A percentile compares a stretch with the other conserved stretches of the same genome.
Evolutionary conservation across 2,888 invertebrate species (phyloP).

Genomic region (Morinoia aosen): DNA sequence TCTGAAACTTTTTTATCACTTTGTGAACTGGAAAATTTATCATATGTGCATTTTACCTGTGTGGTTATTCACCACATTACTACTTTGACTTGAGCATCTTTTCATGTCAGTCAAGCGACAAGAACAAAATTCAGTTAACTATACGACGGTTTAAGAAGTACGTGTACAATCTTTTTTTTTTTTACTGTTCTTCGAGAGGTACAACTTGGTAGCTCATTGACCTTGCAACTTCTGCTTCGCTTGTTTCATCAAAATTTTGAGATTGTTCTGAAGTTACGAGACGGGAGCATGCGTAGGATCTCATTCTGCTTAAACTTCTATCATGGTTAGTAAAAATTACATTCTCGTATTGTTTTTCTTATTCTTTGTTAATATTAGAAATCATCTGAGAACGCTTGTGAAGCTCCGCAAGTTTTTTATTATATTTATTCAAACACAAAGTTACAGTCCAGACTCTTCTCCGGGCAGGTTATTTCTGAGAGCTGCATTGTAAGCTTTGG

Average conservation of each 20-base stretch:
- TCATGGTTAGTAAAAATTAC: background rate
- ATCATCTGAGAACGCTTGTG: background rate
- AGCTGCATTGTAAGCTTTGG: too few relatives aligned
- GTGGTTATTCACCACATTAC: too few relatives aligned
- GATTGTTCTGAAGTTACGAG: background rate
- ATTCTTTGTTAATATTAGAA: background rate
- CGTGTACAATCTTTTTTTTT: background rate
- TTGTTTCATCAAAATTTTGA: background rate
- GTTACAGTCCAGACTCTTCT: too few relatives aligned
- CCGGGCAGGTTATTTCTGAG: too few relatives aligned
- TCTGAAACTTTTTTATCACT: too few relatives aligned
- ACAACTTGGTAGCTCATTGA: background rate
- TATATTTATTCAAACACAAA: too few relatives aligned
- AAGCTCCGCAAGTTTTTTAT: too few relatives aligned
- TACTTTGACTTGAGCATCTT: background rate
- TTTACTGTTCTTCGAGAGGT: background rate
- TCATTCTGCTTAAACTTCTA: background rate
- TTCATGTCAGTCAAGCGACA: background rate
- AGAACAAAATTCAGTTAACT: background rate
- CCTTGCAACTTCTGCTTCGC: background rate
- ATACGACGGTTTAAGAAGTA: background rate
- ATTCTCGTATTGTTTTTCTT: background rate
- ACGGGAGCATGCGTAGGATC: background rate
- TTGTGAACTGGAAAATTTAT: too few relatives aligned
- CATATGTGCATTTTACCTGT: too few relatives aligned